Evolutionary conservation across 2,888 invertebrate species (phyloP).

Genomic region (Caenorhabditis imperialis): DNA sequence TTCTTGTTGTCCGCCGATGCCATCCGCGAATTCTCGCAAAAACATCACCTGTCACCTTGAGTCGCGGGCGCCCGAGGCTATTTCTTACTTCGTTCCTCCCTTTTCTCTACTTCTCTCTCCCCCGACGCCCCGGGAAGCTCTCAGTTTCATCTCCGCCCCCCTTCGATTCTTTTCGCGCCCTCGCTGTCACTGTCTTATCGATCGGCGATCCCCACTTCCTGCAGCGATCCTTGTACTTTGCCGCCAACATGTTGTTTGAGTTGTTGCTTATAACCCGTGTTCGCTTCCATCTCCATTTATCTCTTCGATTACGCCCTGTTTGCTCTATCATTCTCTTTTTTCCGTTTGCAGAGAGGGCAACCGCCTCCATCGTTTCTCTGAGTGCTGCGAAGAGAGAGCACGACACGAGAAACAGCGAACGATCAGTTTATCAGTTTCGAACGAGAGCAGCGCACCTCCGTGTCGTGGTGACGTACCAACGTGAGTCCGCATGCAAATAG

Average conservation of each 20-base stretch:
- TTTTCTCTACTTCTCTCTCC: neutral
- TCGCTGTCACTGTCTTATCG: constrained; percentile 10
- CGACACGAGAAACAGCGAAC: constrained; percentile 22
- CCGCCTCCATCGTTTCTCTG: constrained; percentile 21
- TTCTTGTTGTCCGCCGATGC: neutral
- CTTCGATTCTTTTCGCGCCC: constrained; percentile 11
- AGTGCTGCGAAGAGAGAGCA: constrained; percentile 10
- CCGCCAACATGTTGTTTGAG: constrained; percentile 8
- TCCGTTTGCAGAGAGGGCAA: constrained; percentile 12
- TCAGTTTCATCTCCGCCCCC: constrained; percentile 14
- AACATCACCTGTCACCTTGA: constrained; percentile 32
- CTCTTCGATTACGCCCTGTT: neutral
- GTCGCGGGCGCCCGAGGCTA: constrained; percentile 11
- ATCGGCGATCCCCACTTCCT: neutral
- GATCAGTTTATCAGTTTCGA: constrained; percentile 37
- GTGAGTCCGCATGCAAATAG: constrained; percentile 20
- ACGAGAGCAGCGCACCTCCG: constrained; percentile 14
- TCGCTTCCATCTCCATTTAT: neutral
- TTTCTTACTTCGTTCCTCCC: constrained; percentile 16
- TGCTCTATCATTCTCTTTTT: constrained; percentile 21
- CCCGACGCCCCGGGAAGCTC: constrained; percentile 4
- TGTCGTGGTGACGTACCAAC: neutral
- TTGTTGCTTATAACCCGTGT: constrained; percentile 13
- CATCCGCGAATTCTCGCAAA: neutral
- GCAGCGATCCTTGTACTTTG: constrained; percentile 9